Evolutionary conservation across 2,888 invertebrate genomes (phyloP).

Genomic region (Protodeltote pygarga): DNA sequence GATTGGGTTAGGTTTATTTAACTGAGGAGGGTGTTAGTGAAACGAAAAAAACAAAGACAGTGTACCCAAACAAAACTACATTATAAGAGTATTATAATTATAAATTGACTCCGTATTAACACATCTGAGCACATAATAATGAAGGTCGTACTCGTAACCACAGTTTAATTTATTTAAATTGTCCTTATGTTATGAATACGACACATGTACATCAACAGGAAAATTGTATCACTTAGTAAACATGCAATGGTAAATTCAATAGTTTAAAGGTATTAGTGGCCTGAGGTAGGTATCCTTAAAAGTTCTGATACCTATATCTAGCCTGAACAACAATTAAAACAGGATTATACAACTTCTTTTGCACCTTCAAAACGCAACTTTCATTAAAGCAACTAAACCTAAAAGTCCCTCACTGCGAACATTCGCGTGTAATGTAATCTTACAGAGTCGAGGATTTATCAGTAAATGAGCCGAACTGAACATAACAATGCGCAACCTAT

Average conservation of each 20-base stretch:
- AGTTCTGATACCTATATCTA: too few relatives aligned
- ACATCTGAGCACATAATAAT: slow-evolving; percentile 52
- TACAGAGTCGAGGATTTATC: too few relatives aligned
- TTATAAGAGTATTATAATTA: slow-evolving; percentile 39
- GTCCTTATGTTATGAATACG: slow-evolving; percentile 39
- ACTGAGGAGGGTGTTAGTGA: not conserved
- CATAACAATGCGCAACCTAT: too few relatives aligned
- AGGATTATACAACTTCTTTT: too few relatives aligned
- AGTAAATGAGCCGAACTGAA: too few relatives aligned
- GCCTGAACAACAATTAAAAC: too few relatives aligned
- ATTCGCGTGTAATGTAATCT: too few relatives aligned
- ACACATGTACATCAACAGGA: slow-evolving; percentile 39
- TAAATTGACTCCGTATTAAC: slow-evolving; percentile 40
- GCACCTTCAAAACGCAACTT: too few relatives aligned
- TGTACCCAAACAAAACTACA: slow-evolving; percentile 5
- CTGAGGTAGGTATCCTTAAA: too few relatives aligned
- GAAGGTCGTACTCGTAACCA: slow-evolving; percentile 47
- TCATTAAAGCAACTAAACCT: too few relatives aligned
- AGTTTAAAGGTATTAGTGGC: too few relatives aligned
- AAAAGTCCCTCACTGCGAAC: too few relatives aligned
- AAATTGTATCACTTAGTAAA: slow-evolving; percentile 32
- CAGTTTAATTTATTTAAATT: slow-evolving; percentile 53
- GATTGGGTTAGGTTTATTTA: not conserved
- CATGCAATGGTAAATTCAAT: slow-evolving; percentile 5
- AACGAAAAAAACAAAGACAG: slow-evolving; percentile 14